These are phyloP conservation scores for Parascotia fuliginaria DNA, from an alignment of 2,888 invertebrate species.

Conservation along the genomic window DNA sequence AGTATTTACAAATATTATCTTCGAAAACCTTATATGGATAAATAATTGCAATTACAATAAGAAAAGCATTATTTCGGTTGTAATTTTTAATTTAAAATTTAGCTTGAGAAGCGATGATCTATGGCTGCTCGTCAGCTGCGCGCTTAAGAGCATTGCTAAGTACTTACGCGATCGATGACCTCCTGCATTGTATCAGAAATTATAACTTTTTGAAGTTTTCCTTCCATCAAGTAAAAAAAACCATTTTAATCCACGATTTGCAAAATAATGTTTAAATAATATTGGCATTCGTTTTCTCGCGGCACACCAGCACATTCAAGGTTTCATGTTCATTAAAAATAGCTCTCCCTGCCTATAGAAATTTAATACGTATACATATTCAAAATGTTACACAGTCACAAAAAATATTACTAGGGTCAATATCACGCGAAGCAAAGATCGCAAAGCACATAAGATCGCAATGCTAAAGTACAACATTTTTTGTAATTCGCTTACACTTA, in stretches of 20 bases:
- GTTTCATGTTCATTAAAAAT: slow-evolving; percentile 5
- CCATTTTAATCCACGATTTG: not conserved
- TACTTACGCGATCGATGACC: too few relatives aligned
- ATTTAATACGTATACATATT: slow-evolving; percentile 26
- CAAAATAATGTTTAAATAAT: not conserved
- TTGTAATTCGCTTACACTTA: slow-evolving; percentile 38
- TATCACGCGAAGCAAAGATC: slow-evolving; percentile 9
- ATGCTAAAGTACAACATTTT: slow-evolving; percentile 30
- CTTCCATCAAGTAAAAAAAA: too few relatives aligned
- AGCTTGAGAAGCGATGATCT: too few relatives aligned
- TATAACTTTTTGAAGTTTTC: too few relatives aligned
- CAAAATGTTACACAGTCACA: slow-evolving; percentile 26
- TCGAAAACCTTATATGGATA: too few relatives aligned
- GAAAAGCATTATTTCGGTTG: too few relatives aligned
- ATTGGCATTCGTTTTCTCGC: slow-evolving; percentile 26
- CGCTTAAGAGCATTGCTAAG: too few relatives aligned
- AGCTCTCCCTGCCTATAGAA: slow-evolving; percentile 12
- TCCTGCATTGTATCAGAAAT: too few relatives aligned
- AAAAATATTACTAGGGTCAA: slow-evolving; percentile 17
- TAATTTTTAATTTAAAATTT: too few relatives aligned
- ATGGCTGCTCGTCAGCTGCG: too few relatives aligned
- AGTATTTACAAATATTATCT: too few relatives aligned
- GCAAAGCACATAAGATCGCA: slow-evolving; percentile 48
- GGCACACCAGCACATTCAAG: slow-evolving; percentile 5
- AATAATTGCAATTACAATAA: too few relatives aligned